Percentiles rank a stretch among this genome's conserved stretches.
Conservation (phyloP, 2,113 vertebrate species). For the Thalassarche chlororhynchos region DNA sequence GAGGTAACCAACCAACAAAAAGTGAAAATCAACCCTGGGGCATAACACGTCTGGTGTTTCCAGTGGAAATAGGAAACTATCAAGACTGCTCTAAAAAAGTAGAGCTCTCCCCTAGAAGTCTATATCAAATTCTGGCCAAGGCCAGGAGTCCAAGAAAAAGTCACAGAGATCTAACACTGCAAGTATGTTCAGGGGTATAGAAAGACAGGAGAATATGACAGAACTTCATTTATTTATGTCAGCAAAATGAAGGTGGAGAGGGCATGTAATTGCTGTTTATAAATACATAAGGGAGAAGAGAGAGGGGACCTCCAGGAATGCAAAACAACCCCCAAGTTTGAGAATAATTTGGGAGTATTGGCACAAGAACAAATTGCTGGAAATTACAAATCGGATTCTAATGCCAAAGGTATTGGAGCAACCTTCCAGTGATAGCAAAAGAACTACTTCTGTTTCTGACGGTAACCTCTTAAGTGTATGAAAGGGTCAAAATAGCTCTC, state of each 20-base stretch:
- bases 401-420: background rate
- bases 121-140: background rate
- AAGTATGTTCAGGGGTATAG: background rate
- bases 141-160: background rate
- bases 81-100: background rate
- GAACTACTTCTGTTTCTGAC: background rate
- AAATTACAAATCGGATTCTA: background rate
- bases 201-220: background rate
- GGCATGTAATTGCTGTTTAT: background rate
- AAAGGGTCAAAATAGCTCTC: background rate
- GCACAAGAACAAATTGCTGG: background rate
- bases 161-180: background rate
- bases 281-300: background rate
- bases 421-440: background rate
- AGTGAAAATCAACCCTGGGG: fast-evolving
- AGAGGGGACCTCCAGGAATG: background rate
- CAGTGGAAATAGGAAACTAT: background rate
- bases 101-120: background rate
- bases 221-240: background rate
- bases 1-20: background rate
- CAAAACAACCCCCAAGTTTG: background rate
- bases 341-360: background rate
- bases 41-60: fast-evolving
- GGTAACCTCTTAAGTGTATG: background rate
- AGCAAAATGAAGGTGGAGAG: background rate